phyloP scores from a whole-genome alignment of 2,888 invertebrate species.

The Amiota mariae region DNA sequence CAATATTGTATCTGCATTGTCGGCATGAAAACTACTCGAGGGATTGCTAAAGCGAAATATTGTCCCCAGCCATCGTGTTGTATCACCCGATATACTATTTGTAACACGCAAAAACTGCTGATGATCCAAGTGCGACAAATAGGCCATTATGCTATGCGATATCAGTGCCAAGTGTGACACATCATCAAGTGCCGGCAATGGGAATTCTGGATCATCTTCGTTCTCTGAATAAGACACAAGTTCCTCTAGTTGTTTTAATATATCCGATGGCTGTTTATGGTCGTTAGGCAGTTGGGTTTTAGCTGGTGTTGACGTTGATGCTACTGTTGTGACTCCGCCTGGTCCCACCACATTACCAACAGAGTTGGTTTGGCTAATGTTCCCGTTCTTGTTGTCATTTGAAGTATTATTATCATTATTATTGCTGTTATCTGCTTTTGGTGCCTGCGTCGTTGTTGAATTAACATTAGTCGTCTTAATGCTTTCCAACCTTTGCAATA shows the following conservation, averaged over 20 bases:
- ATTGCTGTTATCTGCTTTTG: not conserved
- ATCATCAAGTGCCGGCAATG: constrained; percentile 78
- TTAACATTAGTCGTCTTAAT: constrained; percentile 65
- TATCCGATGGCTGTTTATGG: constrained; percentile 75
- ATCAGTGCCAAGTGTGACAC: constrained; percentile 80
- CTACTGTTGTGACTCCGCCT: constrained; percentile 18
- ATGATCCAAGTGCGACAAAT: constrained; percentile 87
- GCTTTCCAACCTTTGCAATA: constrained; percentile 81
- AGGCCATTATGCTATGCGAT: constrained; percentile 91
- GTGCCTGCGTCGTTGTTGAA: constrained; percentile 23
- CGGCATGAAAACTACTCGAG: constrained; percentile 90
- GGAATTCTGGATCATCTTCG: constrained; percentile 77
- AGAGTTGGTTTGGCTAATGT: constrained; percentile 6
- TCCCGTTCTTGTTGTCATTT: constrained; percentile 40
- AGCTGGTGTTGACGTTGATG: constrained; percentile 36
- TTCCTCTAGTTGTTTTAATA: constrained; percentile 77
- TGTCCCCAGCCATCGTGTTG: constrained; percentile 89
- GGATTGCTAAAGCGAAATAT: constrained; percentile 90
- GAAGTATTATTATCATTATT: constrained; percentile 41
- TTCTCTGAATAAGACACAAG: constrained; percentile 79
- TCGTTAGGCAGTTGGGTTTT: constrained; percentile 74
- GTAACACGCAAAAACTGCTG: constrained; percentile 86
- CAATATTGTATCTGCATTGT: constrained; percentile 89
- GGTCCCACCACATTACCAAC: constrained; percentile 5
- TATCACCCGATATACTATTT: constrained; percentile 87